Evolutionary conservation across 2,888 invertebrate species (phyloP).

Genomic region (Trypoxylon attenuatum): DNA sequence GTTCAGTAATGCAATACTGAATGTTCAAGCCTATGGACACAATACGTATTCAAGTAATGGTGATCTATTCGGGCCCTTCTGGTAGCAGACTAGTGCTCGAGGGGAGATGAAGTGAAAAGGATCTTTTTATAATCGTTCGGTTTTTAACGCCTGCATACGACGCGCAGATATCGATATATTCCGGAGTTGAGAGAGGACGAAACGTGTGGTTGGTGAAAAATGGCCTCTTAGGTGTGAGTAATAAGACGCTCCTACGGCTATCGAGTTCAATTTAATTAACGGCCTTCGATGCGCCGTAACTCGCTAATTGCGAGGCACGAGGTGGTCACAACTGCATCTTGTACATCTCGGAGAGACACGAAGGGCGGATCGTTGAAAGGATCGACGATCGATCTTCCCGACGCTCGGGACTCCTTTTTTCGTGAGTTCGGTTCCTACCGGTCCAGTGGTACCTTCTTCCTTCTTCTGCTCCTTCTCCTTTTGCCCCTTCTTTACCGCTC

Average conservation of each 20-base stretch:
- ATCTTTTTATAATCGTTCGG: too few species aligned
- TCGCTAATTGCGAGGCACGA: constrained; percentile 66
- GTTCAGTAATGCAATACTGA: constrained; percentile 16
- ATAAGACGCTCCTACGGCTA: constrained; percentile 60
- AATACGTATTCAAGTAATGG: too few species aligned
- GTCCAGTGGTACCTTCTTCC: neutral
- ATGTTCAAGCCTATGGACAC: too few species aligned
- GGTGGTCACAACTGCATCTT: constrained; percentile 40
- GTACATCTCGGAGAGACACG: constrained; percentile 35
- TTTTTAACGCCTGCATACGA: too few species aligned
- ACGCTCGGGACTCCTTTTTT: constrained; percentile 54
- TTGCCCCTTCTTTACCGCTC: too few species aligned
- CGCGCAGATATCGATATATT: too few species aligned
- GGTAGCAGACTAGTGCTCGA: too few species aligned
- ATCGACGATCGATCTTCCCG: constrained; percentile 60
- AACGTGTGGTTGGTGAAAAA: neutral
- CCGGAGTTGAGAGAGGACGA: too few species aligned
- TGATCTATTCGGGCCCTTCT: too few species aligned
- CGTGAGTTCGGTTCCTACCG: constrained; percentile 19
- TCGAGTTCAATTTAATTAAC: constrained; percentile 70
- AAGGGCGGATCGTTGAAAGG: constrained; percentile 49
- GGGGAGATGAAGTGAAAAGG: too few species aligned
- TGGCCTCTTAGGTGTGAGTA: constrained; percentile 57
- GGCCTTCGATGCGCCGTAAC: constrained; percentile 65
- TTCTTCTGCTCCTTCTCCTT: constrained; percentile 4